Base-by-base conservation (phyloP, 2,888 invertebrate species). In the Cheilosia scutellata region DNA sequence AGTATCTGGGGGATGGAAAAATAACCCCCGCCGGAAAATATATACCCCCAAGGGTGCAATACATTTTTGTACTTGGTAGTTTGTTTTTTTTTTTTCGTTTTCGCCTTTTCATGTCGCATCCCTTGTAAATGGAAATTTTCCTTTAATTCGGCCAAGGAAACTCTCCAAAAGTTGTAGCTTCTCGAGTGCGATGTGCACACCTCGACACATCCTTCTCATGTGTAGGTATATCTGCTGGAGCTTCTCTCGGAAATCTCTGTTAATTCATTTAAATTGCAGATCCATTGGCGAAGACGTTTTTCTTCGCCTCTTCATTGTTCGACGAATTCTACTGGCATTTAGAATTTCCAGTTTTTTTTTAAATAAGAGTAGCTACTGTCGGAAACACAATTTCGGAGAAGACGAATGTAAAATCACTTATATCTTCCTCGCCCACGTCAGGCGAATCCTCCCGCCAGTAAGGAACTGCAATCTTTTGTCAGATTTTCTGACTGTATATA, bases 251-350 rank as follows among this genome's bases (percentile, higher is more conserved):
- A 63, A 76, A 66, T 77, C 75, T 65, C 75, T 65, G 37, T 66
- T 53, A 77, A 76, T 72, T 82, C 77, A 77, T 82, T 82, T 82
- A 77, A 77, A 82, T 77, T 77, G 63, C 60, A 68, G 51, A 82
- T 76, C 27, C 68, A 37, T 20, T 66, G 25, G 25, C 33, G 31
- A 68, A 68, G 68, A 68, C 16, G 37, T n/a, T 31, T 20, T 42
- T 44, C 25, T 42, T 68, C 16, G 66, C 13, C 7, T 58, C 20
- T 49, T 20, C 4, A 44, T 53, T 53, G 13, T 29, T n/a, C n/a
- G 53, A 13, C 11, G 6, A 9, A 5, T 13, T 25, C 33, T 11
- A n/a, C n/a, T 6, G 63, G 25, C 3, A 9, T 49, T 49, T 13
- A 0, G 16, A 7, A 5, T 53, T 9, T 53, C 13, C n/a, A n/a